Conservation (phyloP, 2,797 vertebrate species). For the Sciaenops ocellatus region DNA sequence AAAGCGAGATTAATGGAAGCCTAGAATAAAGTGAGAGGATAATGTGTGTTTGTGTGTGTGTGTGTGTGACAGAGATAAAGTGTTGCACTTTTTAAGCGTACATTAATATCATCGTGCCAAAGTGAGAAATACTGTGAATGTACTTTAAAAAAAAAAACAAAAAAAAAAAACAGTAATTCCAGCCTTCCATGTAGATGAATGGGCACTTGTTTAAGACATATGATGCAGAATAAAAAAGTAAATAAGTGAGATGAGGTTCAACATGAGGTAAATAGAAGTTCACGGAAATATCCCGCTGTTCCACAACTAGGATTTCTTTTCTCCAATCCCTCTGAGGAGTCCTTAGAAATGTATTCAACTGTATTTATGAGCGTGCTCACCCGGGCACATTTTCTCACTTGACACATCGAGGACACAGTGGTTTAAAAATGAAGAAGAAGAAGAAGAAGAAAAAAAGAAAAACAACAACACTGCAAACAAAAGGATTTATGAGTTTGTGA, state of each 20-base stretch:
- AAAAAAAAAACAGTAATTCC: constrained; percentile 42
- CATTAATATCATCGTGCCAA: constrained; percentile 50
- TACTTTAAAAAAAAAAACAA: constrained; percentile 30
- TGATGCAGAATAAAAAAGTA: constrained; percentile 47
- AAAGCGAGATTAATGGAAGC: constrained; percentile 41
- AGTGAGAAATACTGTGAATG: constrained; percentile 50
- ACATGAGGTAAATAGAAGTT: constrained; percentile 74
- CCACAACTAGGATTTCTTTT: constrained; percentile 58
- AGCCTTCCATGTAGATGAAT: constrained; percentile 41
- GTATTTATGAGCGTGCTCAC: constrained; percentile 59
- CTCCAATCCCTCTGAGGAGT: constrained; percentile 63
- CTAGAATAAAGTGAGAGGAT: constrained; percentile 20
- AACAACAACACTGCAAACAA: constrained; percentile 39
- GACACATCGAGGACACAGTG: constrained; percentile 64
- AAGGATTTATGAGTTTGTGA: constrained; percentile 42
- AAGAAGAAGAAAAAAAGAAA: constrained; percentile 6
- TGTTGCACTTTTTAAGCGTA: constrained; percentile 24
- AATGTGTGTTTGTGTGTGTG: constrained; percentile 26
- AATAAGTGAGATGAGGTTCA: constrained; percentile 72
- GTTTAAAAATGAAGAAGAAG: constrained; percentile 11
- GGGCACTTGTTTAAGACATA: constrained; percentile 33
- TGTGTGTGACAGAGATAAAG: constrained; percentile 57
- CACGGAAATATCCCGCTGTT: constrained; percentile 63
- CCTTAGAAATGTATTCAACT: constrained; percentile 51
- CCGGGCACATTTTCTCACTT: constrained; percentile 40